Conservation (phyloP, 2,888 invertebrate genomes). For the Hydroisotoma schaefferi region DNA sequence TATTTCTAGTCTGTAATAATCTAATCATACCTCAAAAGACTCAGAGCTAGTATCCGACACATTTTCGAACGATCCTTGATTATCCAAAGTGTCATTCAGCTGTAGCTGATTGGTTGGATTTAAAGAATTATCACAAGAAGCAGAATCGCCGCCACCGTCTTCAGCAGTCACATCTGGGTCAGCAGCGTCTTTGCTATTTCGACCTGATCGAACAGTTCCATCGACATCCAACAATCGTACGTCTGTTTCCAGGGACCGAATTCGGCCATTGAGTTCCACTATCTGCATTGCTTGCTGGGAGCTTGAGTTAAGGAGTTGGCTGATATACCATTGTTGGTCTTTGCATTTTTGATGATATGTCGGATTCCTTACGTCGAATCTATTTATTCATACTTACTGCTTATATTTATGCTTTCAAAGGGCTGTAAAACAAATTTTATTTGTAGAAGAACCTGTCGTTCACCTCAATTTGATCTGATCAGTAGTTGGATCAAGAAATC, state of each 20-base stretch:
- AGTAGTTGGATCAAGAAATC: conserved; percentile 76
- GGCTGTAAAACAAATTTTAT: no score
- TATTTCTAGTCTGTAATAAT: neutral
- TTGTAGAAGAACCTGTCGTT: no score
- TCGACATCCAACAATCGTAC: neutral
- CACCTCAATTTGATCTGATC: conserved; percentile 80
- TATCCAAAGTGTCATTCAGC: conserved; percentile 2
- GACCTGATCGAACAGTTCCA: neutral
- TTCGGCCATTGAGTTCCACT: conserved; percentile 71
- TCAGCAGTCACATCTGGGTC: neutral
- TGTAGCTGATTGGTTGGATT: neutral
- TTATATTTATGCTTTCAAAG: no score
- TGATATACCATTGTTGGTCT: conserved; percentile 89
- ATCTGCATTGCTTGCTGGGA: conserved; percentile 72
- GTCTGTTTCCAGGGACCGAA: conserved; percentile 7
- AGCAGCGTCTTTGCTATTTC: no score
- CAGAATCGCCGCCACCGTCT: neutral
- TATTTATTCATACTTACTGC: conserved; percentile 51
- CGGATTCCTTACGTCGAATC: conserved; percentile 87
- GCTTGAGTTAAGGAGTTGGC: conserved; percentile 60
- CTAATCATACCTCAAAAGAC: neutral
- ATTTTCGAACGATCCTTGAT: conserved; percentile 8
- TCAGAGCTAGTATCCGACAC: conserved; percentile 28
- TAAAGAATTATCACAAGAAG: conserved; percentile 2
- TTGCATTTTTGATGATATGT: conserved; percentile 90